Conservation (phyloP, 1,140 invertebrate genomes). For the Chrysoperla carnea region DNA sequence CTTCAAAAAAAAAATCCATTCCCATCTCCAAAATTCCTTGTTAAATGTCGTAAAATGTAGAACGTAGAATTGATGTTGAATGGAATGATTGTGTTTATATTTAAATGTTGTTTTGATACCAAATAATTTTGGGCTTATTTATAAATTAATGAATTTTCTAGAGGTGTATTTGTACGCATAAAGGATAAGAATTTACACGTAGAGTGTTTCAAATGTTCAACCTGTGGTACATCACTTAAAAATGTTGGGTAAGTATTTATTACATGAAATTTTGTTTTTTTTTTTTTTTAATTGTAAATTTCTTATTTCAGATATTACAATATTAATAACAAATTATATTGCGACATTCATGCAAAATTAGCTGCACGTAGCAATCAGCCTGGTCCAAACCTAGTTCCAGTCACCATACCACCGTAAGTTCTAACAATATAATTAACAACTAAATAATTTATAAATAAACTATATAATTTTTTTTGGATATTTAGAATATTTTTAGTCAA, state of each 20-base stretch:
- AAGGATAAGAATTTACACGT: conserved; percentile 93
- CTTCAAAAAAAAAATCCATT: too few relatives aligned
- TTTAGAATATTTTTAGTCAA: too few relatives aligned
- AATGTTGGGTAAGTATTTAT: conserved; percentile 59
- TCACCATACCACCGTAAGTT: conserved; percentile 66
- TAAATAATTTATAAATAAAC: background rate
- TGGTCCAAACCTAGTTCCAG: conserved; percentile 51
- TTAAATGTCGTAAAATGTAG: too few relatives aligned
- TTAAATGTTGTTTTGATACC: background rate
- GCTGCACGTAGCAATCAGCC: conserved; percentile 70
- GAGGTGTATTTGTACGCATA: conserved; percentile 89
- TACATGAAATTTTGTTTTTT: background rate
- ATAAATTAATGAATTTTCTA: conserved; percentile 23
- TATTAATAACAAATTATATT: conserved; percentile 90
- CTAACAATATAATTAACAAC: background rate
- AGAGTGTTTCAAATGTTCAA: conserved; percentile 93
- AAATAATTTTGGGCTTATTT: background rate
- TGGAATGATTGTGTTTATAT: background rate
- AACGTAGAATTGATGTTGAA: background rate
- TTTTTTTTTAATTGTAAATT: background rate
- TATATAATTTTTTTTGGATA: background rate
- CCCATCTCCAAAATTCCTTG: too few relatives aligned
- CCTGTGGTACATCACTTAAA: conserved; percentile 85
- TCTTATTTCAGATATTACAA: conserved; percentile 54
- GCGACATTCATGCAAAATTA: conserved; percentile 85